Base-by-base conservation (phyloP, 2,888 invertebrate genomes). In the Agrypnus murinus region DNA sequence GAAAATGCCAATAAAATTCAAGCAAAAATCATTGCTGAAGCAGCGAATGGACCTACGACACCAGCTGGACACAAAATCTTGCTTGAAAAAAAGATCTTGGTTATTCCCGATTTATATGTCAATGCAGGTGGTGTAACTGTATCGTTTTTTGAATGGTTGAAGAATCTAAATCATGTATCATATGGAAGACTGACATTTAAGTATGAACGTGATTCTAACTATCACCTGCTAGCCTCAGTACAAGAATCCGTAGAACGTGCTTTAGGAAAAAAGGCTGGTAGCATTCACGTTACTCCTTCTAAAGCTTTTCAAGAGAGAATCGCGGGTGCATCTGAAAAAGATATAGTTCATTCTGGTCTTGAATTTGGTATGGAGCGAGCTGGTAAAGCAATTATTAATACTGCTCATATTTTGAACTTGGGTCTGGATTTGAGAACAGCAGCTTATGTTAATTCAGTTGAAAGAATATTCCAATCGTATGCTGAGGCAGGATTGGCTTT, bases 291-390 rank as follows among this genome's bases (percentile, higher is more conserved):
- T 58, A 93, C 92, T 7, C 95, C 97, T 19, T 95, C 94, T 0
- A 93, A 94, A 81, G 88, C 94, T 77, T 97, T 97, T 90, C 93
- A 94, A 84, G 93, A 95, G 86, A 91, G 93, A 84, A 93, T 94
- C 83, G 90, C 93, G 76, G 97, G 97, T 85, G 97, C 99, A 72
- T 97, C 95, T 58, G 99, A 99, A 86, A 98, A 98, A 81, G 98
- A 99, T 84, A 99, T 99, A 80, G 98, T 99, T n/a, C 98, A 98
- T 87, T 98, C 98, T 74, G 99, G 99, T 70, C 90, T 99, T 59
- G 97, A 97, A 84, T 97, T 97, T 85, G 97, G 98, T 62, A 98
- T 99, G 98, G 98, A 98, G 86, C 88, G 96, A 81, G 96, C 98
- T 48, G 97, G 97, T 58, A 92, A 92, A 88, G 97, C 95, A 71